These are phyloP conservation scores for Leucophenga montana DNA, from an alignment of 2,888 invertebrate species.

Conservation along the genomic window DNA sequence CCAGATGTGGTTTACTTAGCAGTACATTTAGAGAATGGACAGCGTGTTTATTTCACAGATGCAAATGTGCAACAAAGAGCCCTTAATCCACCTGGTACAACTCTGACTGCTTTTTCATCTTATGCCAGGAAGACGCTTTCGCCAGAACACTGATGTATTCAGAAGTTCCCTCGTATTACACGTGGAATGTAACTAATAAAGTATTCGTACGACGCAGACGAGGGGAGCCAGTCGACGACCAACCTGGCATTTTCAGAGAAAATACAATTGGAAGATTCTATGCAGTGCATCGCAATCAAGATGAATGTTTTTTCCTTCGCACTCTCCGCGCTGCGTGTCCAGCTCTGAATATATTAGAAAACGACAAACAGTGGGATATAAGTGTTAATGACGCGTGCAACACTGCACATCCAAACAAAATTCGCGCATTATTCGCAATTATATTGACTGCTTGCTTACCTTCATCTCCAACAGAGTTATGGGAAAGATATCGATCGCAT, in stretches of 20 bases:
- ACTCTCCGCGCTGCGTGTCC: no score
- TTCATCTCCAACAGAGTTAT: no score
- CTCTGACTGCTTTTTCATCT: neutral
- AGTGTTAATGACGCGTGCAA: no score
- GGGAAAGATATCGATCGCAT: no score
- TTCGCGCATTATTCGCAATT: slow-evolving; percentile 23
- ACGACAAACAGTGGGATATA: neutral
- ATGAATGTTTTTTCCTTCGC: neutral
- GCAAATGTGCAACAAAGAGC: neutral
- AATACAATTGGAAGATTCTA: slow-evolving; percentile 7
- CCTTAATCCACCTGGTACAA: neutral
- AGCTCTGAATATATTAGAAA: slow-evolving; percentile 19
- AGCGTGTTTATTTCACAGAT: neutral
- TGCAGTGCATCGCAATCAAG: neutral
- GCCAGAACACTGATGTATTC: no score
- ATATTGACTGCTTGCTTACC: slow-evolving; percentile 23
- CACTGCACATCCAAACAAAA: slow-evolving; percentile 16
- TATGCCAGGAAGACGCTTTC: neutral
- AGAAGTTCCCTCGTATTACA: neutral
- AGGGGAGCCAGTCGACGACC: neutral
- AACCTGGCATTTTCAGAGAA: neutral
- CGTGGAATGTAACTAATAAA: neutral
- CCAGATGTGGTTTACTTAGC: no score
- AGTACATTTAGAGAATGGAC: no score
- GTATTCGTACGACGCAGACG: neutral